A percentile compares a stretch with the other conserved stretches of the same genome.
Conservation (phyloP, 2,113 vertebrate species). For the Ailurus styani region DNA sequence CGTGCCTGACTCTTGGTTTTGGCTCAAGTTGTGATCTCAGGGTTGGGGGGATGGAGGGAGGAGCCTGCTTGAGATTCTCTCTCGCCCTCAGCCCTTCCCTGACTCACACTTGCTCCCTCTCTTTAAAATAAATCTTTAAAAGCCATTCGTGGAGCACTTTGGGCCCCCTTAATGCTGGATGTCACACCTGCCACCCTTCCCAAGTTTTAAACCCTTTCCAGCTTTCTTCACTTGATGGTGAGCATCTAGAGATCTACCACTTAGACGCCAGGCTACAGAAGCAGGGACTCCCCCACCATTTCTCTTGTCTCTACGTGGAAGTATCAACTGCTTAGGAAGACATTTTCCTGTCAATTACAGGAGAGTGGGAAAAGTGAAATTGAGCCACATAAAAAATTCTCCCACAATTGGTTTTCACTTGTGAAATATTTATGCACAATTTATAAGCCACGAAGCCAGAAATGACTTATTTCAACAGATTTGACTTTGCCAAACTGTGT, state of each 20-base stretch:
- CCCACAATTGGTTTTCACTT: conserved; percentile 36
- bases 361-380: background rate
- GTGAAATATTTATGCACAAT: conserved; percentile 35
- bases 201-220: background rate
- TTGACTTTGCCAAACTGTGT: conserved; percentile 20
- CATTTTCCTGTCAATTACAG: background rate
- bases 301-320: background rate
- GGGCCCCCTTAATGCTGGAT: background rate
- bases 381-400: background rate
- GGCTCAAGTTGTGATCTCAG: background rate
- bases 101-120: background rate
- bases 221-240: background rate
- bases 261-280: background rate
- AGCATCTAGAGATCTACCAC: background rate
- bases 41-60: background rate
- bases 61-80: background rate
- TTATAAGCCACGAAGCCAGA: conserved; percentile 10
- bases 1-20: background rate
- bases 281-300: background rate
- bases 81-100: background rate
- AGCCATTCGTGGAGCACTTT: background rate
- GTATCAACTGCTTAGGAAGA: background rate
- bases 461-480: conserved; percentile 3
- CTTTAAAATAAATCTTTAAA: background rate
- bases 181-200: background rate